phyloP scores from a whole-genome alignment of 2,888 invertebrate genomes.

The Polydrusus tereticollis region DNA sequence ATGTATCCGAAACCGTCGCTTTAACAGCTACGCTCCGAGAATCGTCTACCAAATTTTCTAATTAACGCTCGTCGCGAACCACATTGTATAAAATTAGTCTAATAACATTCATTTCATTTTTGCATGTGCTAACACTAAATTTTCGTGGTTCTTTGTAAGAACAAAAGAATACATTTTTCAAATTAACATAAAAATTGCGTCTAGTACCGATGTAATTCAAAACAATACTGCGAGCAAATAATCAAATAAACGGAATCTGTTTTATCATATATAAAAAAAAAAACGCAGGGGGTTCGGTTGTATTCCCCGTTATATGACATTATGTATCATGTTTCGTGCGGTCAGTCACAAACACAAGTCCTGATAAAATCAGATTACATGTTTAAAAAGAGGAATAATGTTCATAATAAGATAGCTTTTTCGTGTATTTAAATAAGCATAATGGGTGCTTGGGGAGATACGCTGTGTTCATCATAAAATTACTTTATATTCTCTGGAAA shows the following conservation, averaged over 20 bases:
- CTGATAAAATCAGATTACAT: conserved; percentile 54
- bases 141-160: no score
- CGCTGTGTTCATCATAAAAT: conserved; percentile 48
- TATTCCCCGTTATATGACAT: conserved; percentile 24
- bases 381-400: conserved; percentile 54
- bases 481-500: conserved; percentile 49
- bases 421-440: conserved; percentile 55
- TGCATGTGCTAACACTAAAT: no score
- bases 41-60: no score
- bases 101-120: no score
- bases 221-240: not conserved
- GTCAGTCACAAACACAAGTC: conserved; percentile 32
- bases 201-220: not conserved
- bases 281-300: not conserved
- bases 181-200: not conserved
- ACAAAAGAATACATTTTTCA: no score
- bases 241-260: not conserved
- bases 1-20: no score
- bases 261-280: not conserved
- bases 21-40: no score
- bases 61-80: no score
- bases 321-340: conserved; percentile 40
- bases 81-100: no score
- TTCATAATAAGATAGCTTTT: conserved; percentile 58
- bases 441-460: conserved; percentile 52